Evolutionary conservation across 2,888 invertebrate genomes (phyloP).

Genomic region (Meta bourneti): DNA sequence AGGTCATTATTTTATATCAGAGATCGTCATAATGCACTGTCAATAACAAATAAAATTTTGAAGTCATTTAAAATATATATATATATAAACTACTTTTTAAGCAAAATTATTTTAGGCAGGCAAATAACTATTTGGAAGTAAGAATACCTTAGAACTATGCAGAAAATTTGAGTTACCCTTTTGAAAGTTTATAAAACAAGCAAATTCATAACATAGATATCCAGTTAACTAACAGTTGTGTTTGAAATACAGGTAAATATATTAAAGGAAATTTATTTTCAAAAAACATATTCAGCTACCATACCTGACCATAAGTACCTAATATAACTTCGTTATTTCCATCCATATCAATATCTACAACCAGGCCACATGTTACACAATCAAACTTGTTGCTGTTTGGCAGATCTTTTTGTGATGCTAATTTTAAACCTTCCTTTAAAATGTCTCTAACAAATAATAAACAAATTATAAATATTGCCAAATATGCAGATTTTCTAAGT

Average conservation of each 20-base stretch:
- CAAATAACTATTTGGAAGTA: too few relatives aligned
- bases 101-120: too few relatives aligned
- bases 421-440: conserved; percentile 76
- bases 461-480: background rate
- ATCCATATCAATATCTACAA: conserved; percentile 87
- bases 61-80: too few relatives aligned
- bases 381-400: conserved; percentile 84
- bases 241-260: too few relatives aligned
- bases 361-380: conserved; percentile 84
- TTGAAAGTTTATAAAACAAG: background rate
- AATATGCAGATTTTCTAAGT: background rate
- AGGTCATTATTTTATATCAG: too few relatives aligned
- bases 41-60: too few relatives aligned
- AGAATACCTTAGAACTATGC: too few relatives aligned
- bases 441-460: conserved; percentile 46
- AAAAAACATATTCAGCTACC: background rate
- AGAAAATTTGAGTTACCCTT: too few relatives aligned
- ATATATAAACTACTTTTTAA: too few relatives aligned
- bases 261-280: too few relatives aligned
- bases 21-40: too few relatives aligned
- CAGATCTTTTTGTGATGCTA: conserved; percentile 79
- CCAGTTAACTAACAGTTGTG: background rate
- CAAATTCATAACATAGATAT: background rate
- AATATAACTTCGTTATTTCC: conserved; percentile 86
- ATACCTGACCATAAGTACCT: conserved; percentile 85